Base-by-base conservation (phyloP, 2,888 invertebrate species). In the Amphipoea oculea region DNA sequence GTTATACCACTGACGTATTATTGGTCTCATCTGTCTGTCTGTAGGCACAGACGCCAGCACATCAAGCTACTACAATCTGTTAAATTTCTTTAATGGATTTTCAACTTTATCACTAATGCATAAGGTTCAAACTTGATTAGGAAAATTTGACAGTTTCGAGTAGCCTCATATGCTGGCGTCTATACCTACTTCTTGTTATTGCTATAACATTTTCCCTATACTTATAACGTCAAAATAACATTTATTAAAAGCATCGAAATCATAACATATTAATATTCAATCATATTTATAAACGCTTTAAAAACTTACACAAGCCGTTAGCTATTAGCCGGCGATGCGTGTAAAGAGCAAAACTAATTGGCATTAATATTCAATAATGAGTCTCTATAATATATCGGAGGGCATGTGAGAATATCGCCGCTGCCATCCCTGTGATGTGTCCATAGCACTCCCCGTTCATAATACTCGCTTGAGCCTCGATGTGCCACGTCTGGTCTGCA, bases 401-500 rank as follows among this genome's bases (percentile, higher is more conserved):
- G 0, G 90, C 91, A 0, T 89, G 78, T 9, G 91, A 84, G 0
- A 94, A 54, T 0, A 90, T 68, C 0, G 87, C 91, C 0, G 90
- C 90, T 0, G 92, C 93, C 0, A 93, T 91, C 0, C 92, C 85
- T 0, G 94, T 92, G 0, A 91, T 84, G 68, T 94, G 94, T 0
- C 80, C 82, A 23, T 91, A 89, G 36, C 95, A 94, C 1, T 51
- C 29, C 0, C 85, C 89, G 2, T 84, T 88, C 78, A 89, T 57
- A 3, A 89, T 79, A 6, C 12, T 6, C 36, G 45, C 1, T 0
- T 0, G 0, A 73, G 63, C 73, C 0, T 67, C 20, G 0, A 79
- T 45, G 4, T 7, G 1, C 81, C 73, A 70, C 2, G 54, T 36
- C 4, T 63, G 71, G 0, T 48, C 12, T 4, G 51, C n/a, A 12